Conservation (phyloP, 2,888 invertebrate species). For the Hyposoter didymator region DNA sequence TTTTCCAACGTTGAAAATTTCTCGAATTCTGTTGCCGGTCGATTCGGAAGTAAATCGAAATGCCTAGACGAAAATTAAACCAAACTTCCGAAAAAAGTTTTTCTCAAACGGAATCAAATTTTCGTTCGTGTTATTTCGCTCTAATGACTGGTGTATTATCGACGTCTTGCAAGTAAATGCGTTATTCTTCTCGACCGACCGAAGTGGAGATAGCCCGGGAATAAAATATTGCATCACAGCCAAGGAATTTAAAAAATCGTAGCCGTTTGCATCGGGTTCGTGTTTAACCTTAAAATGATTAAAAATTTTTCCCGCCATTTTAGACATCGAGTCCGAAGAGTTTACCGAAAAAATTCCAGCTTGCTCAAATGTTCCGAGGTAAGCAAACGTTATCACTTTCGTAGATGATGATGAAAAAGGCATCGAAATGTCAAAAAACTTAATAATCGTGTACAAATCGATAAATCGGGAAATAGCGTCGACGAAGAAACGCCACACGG, state of each 20-base stretch:
- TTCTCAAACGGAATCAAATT: neutral
- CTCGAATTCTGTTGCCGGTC: neutral
- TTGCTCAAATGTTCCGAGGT: neutral
- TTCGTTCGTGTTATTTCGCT: neutral
- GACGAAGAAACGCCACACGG: neutral
- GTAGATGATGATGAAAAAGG: neutral
- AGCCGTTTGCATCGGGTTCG: neutral
- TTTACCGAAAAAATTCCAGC: neutral
- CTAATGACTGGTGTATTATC: neutral
- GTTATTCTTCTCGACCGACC: neutral
- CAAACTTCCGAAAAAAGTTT: neutral
- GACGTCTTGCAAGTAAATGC: neutral
- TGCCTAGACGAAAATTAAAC: neutral
- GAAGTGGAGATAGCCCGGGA: neutral
- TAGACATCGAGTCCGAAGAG: neutral
- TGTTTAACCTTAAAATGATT: constrained; percentile 20
- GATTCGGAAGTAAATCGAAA: neutral
- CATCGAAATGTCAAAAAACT: neutral
- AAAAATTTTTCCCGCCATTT: constrained; percentile 36
- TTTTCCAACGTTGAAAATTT: too few relatives aligned
- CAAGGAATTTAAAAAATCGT: neutral
- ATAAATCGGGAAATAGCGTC: neutral
- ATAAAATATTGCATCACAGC: constrained; percentile 2
- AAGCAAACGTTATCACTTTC: neutral
- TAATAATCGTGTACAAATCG: neutral